Evolutionary conservation across 2,888 invertebrate genomes (phyloP), one percentile per base, ranked within the genome.

Genomic region (Elysia crispata): DNA sequence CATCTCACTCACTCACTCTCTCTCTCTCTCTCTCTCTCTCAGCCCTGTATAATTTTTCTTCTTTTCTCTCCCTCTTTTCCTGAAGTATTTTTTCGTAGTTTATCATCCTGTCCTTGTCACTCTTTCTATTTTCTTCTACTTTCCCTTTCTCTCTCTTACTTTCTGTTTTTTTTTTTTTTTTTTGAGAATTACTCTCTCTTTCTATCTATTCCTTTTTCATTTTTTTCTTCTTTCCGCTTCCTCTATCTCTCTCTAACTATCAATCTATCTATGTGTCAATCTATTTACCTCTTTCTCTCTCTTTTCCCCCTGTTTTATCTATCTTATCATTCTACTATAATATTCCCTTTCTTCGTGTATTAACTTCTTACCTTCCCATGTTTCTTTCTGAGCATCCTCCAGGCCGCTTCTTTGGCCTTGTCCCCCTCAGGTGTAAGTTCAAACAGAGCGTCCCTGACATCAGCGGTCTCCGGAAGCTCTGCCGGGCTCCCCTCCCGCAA

Each of bases 351-450:
- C 60, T 18, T 18, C 60, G 5, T 23, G 15, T 6, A 3, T 23
- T 60, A 5, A 60, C n/a, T 23, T 15, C 73, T 41, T 66, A 69
- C 77, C 69, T 18, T 57, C 11, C 20, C 25, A 23, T 76, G 66
- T 41, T 66, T 76, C 60, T n/a, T 30, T 23, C 49, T 57, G 54
- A 73, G 15, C 18, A 31, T 64, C 66, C 33, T 41, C 31, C 41
- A 64, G 5, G 41, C 15, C 25, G 23, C 49, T 6, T 31, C 41
- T 30, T 78, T 81, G 69, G 81, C 70, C 33, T 69, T 69, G 5
- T 78, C 81, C 49, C 69, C 70, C 20, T 67, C 74, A 8, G 33
- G 60, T 41, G 78, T 67, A 31, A 81, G 70, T 25, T 81, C 78
- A 74, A 57, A 78, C n/a, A 81, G 73, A 1, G 81, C 62, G 23